A percentile compares a stretch with the other conserved stretches of the same genome.
Conservation (phyloP, 2,888 invertebrate species). For the Cheilosia pagana region DNA sequence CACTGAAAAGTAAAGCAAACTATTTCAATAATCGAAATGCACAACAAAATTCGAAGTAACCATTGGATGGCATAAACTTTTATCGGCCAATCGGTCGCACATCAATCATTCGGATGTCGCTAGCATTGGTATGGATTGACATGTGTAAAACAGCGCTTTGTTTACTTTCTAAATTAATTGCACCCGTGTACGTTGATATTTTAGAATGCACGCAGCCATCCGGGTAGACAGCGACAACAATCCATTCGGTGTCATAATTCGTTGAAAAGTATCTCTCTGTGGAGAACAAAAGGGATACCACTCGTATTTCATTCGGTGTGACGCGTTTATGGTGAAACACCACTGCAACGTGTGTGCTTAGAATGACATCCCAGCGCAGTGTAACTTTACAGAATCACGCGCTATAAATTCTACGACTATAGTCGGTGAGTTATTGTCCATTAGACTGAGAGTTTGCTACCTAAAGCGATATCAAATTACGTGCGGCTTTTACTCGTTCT, state of each 20-base stretch:
- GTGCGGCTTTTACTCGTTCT: conserved; percentile 21
- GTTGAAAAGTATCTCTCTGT: conserved; percentile 1
- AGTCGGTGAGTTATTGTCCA: conserved; percentile 23
- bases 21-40: neutral
- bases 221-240: neutral
- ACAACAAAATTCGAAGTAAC: neutral
- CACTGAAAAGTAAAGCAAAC: neutral
- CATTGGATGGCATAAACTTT: neutral
- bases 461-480: conserved; percentile 34
- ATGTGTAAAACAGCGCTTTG: neutral
- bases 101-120: conserved; percentile 11
- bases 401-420: conserved; percentile 27
- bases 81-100: conserved; percentile 4
- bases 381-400: neutral
- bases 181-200: neutral
- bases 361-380: neutral
- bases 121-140: neutral
- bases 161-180: conserved; percentile 24
- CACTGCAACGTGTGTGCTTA: neutral
- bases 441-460: conserved; percentile 16
- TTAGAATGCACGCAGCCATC: neutral
- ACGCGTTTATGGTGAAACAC: conserved; percentile 1
- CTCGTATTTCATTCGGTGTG: conserved; percentile 9
- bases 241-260: conserved; percentile 2
- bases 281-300: neutral